Base-by-base conservation (phyloP, 1,140 invertebrate genomes). In the Stegodyphus mimosarum region DNA sequence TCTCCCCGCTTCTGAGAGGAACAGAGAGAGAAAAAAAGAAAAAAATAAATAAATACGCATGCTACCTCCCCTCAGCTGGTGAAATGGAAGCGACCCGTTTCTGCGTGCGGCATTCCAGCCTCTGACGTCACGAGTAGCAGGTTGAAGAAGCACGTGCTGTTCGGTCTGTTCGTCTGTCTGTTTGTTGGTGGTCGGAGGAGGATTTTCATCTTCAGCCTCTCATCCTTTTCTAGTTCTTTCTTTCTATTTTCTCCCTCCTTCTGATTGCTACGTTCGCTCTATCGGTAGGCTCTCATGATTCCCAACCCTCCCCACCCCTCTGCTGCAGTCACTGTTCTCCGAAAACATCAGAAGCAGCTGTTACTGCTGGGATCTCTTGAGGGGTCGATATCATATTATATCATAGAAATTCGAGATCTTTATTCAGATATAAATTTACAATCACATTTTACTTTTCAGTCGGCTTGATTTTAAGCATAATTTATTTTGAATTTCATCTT, bases 311-410 rank as follows among this genome's bases (percentile, higher is more conserved):
- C 66, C n/a, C 49, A 11, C n/a, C 49, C 15, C 48, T 48, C 53
- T 66, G 13, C 75, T 66, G 63, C 74, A 15, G 60, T 60, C 60
- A 64, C 75, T 60, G 75, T 60, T 60, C 64, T 69, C 76, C 17
- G 64, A 78, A 78, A 78, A 78, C 76, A 78, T 78, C 76, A 78
- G 49, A 69, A 52, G 76, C 76, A 78, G 76, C 76, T 78, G 76
- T 78, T 78, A 78, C 64, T 53, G 76, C 76, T 69, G 50, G 66
- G 53, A 64, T n/a, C 51, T 49, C 49, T 13, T 5, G 10, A 69
- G 50, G 76, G 76, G 64, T 10, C 52, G 4, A 17, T 18, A 33
- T 33, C 33, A 33, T 33, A 33, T 33, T 33, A 33, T 1, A 33
- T 33, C 33, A 33, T 33, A 1, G 3, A 33, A 33, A 33, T 3